These are phyloP conservation scores for Reticulitermes speratus DNA, from an alignment of 1,140 invertebrate genomes.

Conservation along the genomic window DNA sequence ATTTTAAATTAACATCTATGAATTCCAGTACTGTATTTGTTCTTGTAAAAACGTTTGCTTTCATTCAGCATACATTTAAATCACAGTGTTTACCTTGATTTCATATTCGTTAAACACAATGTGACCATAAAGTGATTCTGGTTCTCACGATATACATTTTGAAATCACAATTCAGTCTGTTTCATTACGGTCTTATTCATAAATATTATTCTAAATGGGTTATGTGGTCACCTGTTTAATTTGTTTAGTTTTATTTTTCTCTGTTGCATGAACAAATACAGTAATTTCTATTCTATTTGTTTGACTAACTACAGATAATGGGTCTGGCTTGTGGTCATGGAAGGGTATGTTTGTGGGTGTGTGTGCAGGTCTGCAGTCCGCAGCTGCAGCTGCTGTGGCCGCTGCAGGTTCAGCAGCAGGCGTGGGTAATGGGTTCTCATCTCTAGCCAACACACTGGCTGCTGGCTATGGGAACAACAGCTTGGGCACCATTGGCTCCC, in stretches of 20 bases:
- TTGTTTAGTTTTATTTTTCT: too few relatives aligned
- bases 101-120: too few relatives aligned
- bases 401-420: conserved; percentile 28
- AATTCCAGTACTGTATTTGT: not conserved
- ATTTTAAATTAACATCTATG: not conserved
- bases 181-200: too few relatives aligned
- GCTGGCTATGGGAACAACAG: conserved; percentile 54
- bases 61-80: not conserved
- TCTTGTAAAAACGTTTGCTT: not conserved
- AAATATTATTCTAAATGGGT: too few relatives aligned
- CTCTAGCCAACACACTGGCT: conserved; percentile 54
- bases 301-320: not conserved
- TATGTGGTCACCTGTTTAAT: too few relatives aligned
- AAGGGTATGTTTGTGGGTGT: conserved; percentile 6
- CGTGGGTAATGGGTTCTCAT: conserved; percentile 50
- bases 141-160: too few relatives aligned
- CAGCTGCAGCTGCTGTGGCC: conserved; percentile 36
- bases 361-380: conserved; percentile 22
- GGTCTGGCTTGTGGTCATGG: conserved; percentile 12
- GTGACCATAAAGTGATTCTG: too few relatives aligned
- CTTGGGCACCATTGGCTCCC: conserved; percentile 56
- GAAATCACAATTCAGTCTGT: too few relatives aligned
- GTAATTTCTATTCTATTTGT: not conserved
- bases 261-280: not conserved
- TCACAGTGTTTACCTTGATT: too few relatives aligned